Evolutionary conservation across 2,888 invertebrate genomes (phyloP), one percentile per base, ranked within the genome.

Genomic region (Cylindroiulus punctatus): DNA sequence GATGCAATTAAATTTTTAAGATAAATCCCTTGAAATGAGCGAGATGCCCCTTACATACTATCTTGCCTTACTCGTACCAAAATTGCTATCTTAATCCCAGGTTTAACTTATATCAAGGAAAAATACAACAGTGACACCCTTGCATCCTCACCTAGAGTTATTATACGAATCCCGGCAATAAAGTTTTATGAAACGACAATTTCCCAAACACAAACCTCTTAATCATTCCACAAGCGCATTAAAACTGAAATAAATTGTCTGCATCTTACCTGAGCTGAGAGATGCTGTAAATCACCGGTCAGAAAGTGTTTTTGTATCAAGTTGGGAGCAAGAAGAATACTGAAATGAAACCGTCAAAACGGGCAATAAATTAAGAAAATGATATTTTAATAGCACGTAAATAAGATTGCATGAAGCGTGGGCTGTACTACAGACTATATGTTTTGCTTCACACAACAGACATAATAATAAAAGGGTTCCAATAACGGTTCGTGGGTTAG

Each of bases 251-350:
- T 83, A 83, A 83, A 36, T 83, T 26, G 26, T 65, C 26, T 42
- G 52, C n/a, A 22, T 81, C 93, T 93, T 91, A 95, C 95, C 93
- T 95, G 95, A 92, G 95, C 94, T 87, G 95, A 93, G 90, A 95
- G 93, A 90, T 95, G 95, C 90, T 96, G 96, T 88, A 95, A 96
- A 90, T 96, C 96, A 91, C 95, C 95, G 88, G 94, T 93, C 90
- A 97, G 93, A 92, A 95, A 97, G 91, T 97, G 96, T 90, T 95
- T 97, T 92, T 97, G 97, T 91, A 95, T 94, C 91, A 97, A 93
- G 92, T 97, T 97, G 88, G 97, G 97, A 91, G 97, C 97, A 92
- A 97, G 94, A 91, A 97, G 94, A 95, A 96, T 96, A 91, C 97
- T 97, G 94, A 32, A 83, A 83, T 42, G 22, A 83, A 22, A 36